Evolutionary conservation across 2,797 vertebrate genomes (phyloP).

Genomic region (Paratrypauchen microcephalus): DNA sequence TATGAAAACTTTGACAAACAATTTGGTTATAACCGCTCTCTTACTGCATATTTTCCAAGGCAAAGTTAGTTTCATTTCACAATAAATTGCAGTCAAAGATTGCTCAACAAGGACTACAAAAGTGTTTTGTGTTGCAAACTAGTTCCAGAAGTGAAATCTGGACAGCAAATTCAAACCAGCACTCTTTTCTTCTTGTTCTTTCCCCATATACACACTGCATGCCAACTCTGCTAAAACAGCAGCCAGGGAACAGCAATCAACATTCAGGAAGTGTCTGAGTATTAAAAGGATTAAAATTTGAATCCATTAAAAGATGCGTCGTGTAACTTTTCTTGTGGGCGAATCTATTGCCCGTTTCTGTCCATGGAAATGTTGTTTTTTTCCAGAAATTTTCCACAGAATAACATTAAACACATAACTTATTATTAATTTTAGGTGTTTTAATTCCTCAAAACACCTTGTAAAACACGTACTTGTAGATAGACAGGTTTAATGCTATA

Average conservation of each 20-base stretch:
- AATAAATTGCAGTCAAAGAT: conserved; percentile 46
- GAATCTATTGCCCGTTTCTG: too few species aligned
- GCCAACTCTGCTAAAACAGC: conserved; percentile 44
- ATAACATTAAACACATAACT: too few species aligned
- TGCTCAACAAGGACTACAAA: conserved; percentile 49
- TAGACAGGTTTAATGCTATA: too few species aligned
- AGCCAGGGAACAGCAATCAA: conserved; percentile 52
- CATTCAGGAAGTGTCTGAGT: conserved; percentile 24
- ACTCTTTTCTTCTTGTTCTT: conserved; percentile 43
- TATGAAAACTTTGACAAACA: background rate
- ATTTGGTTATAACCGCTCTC: background rate
- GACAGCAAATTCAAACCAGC: conserved; percentile 71
- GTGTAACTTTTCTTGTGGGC: too few species aligned
- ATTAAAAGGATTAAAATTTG: conserved; percentile 26
- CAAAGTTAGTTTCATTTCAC: conserved; percentile 7
- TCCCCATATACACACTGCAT: conserved; percentile 28
- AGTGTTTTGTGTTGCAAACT: conserved; percentile 68
- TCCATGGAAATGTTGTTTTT: too few species aligned
- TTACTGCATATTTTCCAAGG: conserved; percentile 5
- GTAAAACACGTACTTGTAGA: too few species aligned
- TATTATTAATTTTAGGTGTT: too few species aligned
- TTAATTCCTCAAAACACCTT: too few species aligned
- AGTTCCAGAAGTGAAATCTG: conserved; percentile 67
- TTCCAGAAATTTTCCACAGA: too few species aligned
- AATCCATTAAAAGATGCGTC: background rate